These are phyloP conservation scores for Gymnorhina tibicen DNA, from an alignment of 2,113 vertebrate genomes.

Conservation along the genomic window DNA sequence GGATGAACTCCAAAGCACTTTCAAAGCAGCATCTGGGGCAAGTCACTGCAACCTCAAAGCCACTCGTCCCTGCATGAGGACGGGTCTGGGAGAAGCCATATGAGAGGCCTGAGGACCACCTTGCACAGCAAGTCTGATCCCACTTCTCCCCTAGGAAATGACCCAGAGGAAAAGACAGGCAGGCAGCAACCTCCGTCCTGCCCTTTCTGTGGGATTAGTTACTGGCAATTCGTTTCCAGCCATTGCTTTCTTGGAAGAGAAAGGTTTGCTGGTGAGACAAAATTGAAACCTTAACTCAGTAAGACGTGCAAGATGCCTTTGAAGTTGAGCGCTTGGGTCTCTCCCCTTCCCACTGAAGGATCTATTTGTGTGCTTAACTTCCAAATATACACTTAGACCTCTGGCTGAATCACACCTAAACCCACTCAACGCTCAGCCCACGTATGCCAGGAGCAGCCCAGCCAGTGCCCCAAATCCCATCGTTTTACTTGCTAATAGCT, in stretches of 20 bases:
- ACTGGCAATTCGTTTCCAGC: neutral
- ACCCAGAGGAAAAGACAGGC: neutral
- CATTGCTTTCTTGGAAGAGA: neutral
- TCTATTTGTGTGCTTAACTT: neutral
- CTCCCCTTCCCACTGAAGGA: neutral
- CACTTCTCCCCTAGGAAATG: neutral
- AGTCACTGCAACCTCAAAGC: neutral
- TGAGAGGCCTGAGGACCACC: neutral
- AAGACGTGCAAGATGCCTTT: neutral
- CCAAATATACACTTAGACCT: neutral
- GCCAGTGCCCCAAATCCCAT: neutral
- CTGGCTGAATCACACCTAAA: neutral
- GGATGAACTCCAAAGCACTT: neutral
- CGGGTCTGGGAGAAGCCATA: rapidly evolving
- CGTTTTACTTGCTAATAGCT: neutral
- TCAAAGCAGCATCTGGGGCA: neutral
- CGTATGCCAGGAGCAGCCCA: neutral
- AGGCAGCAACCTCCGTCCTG: neutral
- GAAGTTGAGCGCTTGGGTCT: neutral
- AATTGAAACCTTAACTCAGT: neutral
- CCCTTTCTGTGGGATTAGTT: neutral
- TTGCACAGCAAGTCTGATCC: neutral
- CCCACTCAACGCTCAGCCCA: neutral
- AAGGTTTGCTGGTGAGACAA: neutral
- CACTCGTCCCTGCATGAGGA: neutral